Evolutionary conservation across 2,797 vertebrate genomes (phyloP).

Genomic region (Poeciliopsis infans): DNA sequence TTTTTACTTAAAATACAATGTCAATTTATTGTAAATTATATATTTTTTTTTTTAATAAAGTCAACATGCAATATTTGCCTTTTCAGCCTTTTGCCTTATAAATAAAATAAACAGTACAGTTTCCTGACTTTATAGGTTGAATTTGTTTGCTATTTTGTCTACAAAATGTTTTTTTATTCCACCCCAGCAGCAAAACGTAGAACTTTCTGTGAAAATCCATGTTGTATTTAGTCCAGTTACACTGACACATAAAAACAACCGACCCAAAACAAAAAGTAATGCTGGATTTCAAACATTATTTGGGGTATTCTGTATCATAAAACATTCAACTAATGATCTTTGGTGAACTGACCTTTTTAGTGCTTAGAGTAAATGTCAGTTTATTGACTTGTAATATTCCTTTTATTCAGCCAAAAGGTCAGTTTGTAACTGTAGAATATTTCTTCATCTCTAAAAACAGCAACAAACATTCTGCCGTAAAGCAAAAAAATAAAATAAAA

Average conservation of each 20-base stretch:
- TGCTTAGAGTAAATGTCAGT: constrained; percentile 2
- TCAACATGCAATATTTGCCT: not conserved
- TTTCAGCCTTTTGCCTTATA: not conserved
- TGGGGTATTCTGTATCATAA: not conserved
- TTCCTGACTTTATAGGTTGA: not conserved
- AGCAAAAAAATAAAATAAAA: too few species aligned
- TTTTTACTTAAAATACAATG: not conserved
- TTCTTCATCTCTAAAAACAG: not conserved
- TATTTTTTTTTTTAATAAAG: not conserved
- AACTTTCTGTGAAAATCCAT: not conserved
- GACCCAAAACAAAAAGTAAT: not conserved
- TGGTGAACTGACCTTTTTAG: constrained; percentile 3
- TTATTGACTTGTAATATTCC: constrained; percentile 1
- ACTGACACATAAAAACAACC: not conserved
- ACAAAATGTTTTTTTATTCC: not conserved
- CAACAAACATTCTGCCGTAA: not conserved
- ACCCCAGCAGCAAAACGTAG: not conserved
- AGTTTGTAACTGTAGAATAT: not conserved
- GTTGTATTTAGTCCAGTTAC: not conserved
- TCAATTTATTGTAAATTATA: not conserved
- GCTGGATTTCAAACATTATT: not conserved
- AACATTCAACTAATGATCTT: not conserved
- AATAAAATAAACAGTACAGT: not conserved
- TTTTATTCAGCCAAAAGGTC: not conserved
- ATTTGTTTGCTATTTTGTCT: not conserved